Conservation (phyloP, 2,888 invertebrate species). For the Zelleria hepariella region DNA sequence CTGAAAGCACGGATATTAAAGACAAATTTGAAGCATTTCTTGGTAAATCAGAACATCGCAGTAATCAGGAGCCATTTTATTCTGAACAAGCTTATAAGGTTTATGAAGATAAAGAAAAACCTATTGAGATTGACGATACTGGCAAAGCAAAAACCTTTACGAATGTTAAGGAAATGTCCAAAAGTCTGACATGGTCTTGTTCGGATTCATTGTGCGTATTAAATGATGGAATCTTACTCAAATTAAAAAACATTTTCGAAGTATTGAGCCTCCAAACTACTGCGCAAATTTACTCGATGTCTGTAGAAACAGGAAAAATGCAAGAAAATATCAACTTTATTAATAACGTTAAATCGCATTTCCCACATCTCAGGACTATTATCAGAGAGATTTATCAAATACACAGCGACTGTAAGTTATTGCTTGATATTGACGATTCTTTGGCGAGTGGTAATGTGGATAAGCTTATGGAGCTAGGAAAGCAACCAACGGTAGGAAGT, state of each 20-base stretch:
- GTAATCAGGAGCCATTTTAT: slow-evolving; percentile 9
- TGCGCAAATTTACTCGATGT: slow-evolving; percentile 1
- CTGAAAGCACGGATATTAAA: slow-evolving; percentile 3
- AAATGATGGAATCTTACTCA: slow-evolving; percentile 4
- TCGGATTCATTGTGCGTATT: slow-evolving; percentile 5
- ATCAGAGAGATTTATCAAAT: slow-evolving; percentile 12
- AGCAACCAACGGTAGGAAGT: slow-evolving; percentile 8
- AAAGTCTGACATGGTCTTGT: slow-evolving; percentile 7
- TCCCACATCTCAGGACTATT: slow-evolving; percentile 11
- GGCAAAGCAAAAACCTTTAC: slow-evolving; percentile 8
- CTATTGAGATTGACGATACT: slow-evolving; percentile 6
- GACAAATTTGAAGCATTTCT: slow-evolving; percentile 10
- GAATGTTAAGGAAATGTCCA: background rate
- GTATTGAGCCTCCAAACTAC: slow-evolving; percentile 4
- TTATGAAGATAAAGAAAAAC: slow-evolving; percentile 1
- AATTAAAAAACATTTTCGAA: slow-evolving; percentile 7
- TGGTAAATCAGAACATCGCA: slow-evolving; percentile 8
- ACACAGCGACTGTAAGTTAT: slow-evolving; percentile 7
- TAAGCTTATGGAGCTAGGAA: slow-evolving; percentile 7
- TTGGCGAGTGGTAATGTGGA: slow-evolving; percentile 8
- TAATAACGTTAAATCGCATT: slow-evolving; percentile 11
- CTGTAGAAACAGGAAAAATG: slow-evolving; percentile 1
- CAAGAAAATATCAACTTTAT: slow-evolving; percentile 6
- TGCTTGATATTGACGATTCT: slow-evolving; percentile 9
- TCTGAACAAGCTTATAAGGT: slow-evolving; percentile 4